These are phyloP conservation scores for Melanotaenia maccullochi DNA, from an alignment of 2,797 vertebrate species.

Conservation along the genomic window DNA sequence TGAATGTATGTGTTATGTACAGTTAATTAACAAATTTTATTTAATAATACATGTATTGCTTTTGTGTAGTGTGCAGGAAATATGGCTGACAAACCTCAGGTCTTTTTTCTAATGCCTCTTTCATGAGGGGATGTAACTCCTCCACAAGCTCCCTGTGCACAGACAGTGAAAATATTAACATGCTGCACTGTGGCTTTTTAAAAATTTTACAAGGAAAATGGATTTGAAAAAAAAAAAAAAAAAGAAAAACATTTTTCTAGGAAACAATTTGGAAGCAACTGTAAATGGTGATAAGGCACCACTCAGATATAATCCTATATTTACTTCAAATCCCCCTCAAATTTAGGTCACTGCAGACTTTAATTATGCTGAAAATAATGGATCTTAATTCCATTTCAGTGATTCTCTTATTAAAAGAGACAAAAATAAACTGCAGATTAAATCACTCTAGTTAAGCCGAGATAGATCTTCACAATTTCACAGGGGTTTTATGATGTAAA, in stretches of 20 bases:
- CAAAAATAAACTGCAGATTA: not conserved
- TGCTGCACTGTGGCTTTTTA: not conserved
- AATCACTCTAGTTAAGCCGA: not conserved
- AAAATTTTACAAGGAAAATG: slow-evolving; percentile 17
- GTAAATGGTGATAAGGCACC: slow-evolving; percentile 35
- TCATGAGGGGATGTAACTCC: slow-evolving; percentile 97
- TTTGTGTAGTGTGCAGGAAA: not conserved
- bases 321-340: slow-evolving; percentile 56
- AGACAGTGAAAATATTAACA: slow-evolving; percentile 17
- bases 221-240: slow-evolving; percentile 16
- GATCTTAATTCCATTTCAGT: slow-evolving; percentile 31
- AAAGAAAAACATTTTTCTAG: slow-evolving; percentile 11
- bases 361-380: slow-evolving; percentile 33
- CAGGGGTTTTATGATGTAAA: not conserved
- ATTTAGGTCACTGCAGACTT: slow-evolving; percentile 56
- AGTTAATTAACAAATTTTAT: not conserved
- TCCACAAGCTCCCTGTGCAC: slow-evolving; percentile 91
- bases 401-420: slow-evolving; percentile 9
- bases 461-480: not conserved
- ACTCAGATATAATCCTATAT: slow-evolving; percentile 52
- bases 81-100: slow-evolving; percentile 88
- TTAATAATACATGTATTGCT: not conserved
- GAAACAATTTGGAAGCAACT: slow-evolving; percentile 27
- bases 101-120: slow-evolving; percentile 95
- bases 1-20: not conserved